A percentile compares a stretch with the other conserved stretches of the same genome.
phyloP scores from a whole-genome alignment of 2,113 vertebrate genomes.

The Nothocercus nigrocapillus region DNA sequence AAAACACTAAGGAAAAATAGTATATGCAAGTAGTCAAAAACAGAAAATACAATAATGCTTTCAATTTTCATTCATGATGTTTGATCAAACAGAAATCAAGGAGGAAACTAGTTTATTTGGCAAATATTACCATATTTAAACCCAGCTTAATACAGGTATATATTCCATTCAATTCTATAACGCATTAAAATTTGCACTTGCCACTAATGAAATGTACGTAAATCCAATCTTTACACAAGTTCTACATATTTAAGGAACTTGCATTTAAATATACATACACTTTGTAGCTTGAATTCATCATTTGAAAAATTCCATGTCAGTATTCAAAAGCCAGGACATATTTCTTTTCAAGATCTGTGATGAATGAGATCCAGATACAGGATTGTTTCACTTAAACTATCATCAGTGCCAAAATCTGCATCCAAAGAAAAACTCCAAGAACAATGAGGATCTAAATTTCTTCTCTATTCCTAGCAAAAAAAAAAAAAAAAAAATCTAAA shows the following conservation, averaged over 20 bases:
- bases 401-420: slow-evolving; percentile 12
- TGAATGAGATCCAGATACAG: slow-evolving; percentile 36
- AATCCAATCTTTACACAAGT: background rate
- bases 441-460: slow-evolving; percentile 1
- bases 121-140: background rate
- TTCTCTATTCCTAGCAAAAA: slow-evolving; percentile 17
- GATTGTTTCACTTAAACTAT: background rate
- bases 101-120: background rate
- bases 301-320: background rate
- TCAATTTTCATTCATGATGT: background rate
- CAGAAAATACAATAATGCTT: background rate
- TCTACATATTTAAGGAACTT: background rate
- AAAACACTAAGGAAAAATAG: background rate
- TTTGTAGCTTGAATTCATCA: background rate
- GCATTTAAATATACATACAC: background rate
- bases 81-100: background rate
- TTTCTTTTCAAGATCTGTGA: slow-evolving; percentile 20
- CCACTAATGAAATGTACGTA: background rate
- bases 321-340: slow-evolving; percentile 14
- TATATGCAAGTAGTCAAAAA: background rate
- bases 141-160: background rate
- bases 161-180: background rate
- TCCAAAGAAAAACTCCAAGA: slow-evolving; percentile 59
- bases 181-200: background rate
- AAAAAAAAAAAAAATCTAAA: background rate